phyloP scores from a whole-genome alignment of 2,113 vertebrate species.

The Ginglymostoma cirratum region DNA sequence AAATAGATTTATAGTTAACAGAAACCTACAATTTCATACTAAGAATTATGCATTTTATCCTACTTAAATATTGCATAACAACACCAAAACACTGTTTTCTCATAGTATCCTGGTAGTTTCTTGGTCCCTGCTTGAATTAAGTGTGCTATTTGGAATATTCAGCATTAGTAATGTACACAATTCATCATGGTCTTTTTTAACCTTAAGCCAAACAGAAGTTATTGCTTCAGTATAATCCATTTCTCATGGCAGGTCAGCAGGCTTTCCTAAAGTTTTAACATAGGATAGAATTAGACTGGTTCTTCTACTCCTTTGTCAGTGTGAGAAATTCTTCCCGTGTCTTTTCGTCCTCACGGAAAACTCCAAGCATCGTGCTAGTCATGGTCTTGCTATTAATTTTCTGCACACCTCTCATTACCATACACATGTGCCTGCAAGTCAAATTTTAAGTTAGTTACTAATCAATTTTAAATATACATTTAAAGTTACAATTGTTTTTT shows the following conservation, averaged over 20 bases:
- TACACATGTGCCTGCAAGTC: constrained; percentile 59
- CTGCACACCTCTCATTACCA: constrained; percentile 65
- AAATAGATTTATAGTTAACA: not conserved
- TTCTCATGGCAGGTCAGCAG: constrained; percentile 4
- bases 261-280: not conserved
- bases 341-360: constrained; percentile 66
- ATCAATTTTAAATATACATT: not conserved
- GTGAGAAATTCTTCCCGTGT: constrained; percentile 62
- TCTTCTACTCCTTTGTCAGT: constrained; percentile 51
- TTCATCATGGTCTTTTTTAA: not conserved
- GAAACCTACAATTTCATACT: not conserved
- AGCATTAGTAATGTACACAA: not conserved
- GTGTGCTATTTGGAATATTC: not conserved
- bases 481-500: not conserved
- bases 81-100: not conserved
- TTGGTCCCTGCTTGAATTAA: not conserved
- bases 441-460: constrained; percentile 34
- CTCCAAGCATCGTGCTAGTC: constrained; percentile 62
- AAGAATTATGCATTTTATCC: not conserved
- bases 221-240: not conserved
- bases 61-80: not conserved
- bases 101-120: too few species aligned
- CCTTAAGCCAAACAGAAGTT: not conserved
- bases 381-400: constrained; percentile 67
- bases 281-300: not conserved